phyloP scores from a whole-genome alignment of 2,888 invertebrate species.

The Sminthurides aquaticus region DNA sequence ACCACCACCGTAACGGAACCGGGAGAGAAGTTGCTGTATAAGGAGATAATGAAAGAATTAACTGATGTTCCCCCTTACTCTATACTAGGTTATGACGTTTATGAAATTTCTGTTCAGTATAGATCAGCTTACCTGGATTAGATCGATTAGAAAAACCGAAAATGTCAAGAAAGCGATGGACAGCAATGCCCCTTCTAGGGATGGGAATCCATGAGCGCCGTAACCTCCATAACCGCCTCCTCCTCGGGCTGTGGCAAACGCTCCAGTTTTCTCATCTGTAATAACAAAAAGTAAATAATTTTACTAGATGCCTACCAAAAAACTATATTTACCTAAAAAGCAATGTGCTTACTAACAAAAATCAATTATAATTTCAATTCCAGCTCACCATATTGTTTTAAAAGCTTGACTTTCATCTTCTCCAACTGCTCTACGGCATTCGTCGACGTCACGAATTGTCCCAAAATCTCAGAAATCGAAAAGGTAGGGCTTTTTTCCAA shows the following conservation, averaged over 20 bases:
- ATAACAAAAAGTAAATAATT: neutral
- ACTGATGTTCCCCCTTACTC: too few relatives aligned
- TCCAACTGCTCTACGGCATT: slow-evolving; percentile 19
- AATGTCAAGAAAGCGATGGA: slow-evolving; percentile 77
- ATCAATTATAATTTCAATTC: too few relatives aligned
- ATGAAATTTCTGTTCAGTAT: too few relatives aligned
- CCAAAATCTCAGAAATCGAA: slow-evolving; percentile 9
- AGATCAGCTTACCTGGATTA: slow-evolving; percentile 63
- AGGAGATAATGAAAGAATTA: neutral
- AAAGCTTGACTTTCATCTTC: slow-evolving; percentile 15
- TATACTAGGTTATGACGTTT: too few relatives aligned
- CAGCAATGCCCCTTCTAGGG: slow-evolving; percentile 71
- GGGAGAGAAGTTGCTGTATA: slow-evolving; percentile 12
- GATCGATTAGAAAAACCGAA: slow-evolving; percentile 73
- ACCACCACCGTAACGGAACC: slow-evolving; percentile 16
- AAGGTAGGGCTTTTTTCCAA: too few relatives aligned
- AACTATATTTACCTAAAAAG: too few relatives aligned
- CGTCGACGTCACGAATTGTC: slow-evolving; percentile 7
- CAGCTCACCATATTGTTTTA: slow-evolving; percentile 15
- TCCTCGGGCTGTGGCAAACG: slow-evolving; percentile 13
- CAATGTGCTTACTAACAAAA: too few relatives aligned
- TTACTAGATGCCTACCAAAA: neutral
- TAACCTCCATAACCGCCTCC: slow-evolving; percentile 17
- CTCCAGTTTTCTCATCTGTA: slow-evolving; percentile 15
- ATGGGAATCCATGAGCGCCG: slow-evolving; percentile 60